Percentiles rank a stretch among this genome's conserved stretches.
Evolutionary conservation across 1,140 invertebrate genomes (phyloP).

Genomic region (Drosophila navojoa): DNA sequence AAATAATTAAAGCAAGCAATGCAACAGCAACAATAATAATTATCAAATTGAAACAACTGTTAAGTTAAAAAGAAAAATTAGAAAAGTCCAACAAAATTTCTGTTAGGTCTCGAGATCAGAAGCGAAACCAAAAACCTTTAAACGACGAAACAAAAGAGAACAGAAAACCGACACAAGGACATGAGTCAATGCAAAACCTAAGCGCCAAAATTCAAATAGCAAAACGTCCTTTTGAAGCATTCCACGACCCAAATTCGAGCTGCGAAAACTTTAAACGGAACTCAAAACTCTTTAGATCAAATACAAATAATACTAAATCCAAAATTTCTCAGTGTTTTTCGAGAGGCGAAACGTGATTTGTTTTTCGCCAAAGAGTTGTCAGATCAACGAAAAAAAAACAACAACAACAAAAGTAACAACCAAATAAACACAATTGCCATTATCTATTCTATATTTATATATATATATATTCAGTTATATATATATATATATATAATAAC

Average conservation of each 20-base stretch:
- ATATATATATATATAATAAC: too few relatives aligned
- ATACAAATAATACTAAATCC: constrained; percentile 8
- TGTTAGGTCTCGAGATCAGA: constrained; percentile 14
- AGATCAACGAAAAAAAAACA: background rate
- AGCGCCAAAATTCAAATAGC: constrained; percentile 16
- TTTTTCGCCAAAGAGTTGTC: constrained; percentile 1
- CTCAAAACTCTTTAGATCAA: background rate
- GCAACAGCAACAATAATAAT: constrained; percentile 14
- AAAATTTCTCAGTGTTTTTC: constrained; percentile 11
- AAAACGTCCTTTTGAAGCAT: constrained; percentile 39
- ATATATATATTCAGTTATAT: background rate
- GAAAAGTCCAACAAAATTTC: constrained; percentile 18
- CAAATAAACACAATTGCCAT: background rate
- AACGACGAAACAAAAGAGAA: constrained; percentile 6
- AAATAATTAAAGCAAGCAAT: constrained; percentile 28
- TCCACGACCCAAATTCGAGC: constrained; percentile 25
- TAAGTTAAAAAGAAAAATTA: background rate
- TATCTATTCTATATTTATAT: constrained; percentile 5
- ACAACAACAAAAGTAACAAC: background rate
- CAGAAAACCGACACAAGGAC: constrained; percentile 45
- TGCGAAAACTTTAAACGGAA: constrained; percentile 7
- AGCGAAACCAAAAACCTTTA: constrained; percentile 1
- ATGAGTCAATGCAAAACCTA: constrained; percentile 57
- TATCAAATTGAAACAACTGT: constrained; percentile 14
- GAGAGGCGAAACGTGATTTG: background rate